Base-by-base conservation (phyloP, 2,113 vertebrate genomes). In the Oncorhynchus mykiss region DNA sequence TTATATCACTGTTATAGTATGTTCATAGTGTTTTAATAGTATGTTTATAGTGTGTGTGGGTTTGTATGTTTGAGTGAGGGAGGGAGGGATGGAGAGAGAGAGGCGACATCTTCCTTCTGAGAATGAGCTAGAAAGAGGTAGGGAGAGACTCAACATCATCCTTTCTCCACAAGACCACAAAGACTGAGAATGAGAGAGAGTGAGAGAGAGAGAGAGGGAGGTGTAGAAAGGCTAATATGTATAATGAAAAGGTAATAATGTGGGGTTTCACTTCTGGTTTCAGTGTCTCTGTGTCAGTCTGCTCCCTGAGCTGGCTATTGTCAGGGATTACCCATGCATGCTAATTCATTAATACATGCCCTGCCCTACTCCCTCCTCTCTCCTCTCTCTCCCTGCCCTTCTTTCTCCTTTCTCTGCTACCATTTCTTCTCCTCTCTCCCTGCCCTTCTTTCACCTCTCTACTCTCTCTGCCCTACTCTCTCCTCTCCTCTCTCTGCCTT, bases 241-340 rank as follows among this genome's bases (percentile, higher is more conserved):
- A 13, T 24, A 22, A 29, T 24, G 13, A 13, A 71, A 24, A 71
- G 69, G 88, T 90, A 92, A 90, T 92, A 85, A 90, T 91, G 90
- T 89, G 82, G 81, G 86, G 80, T 86, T 85, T 91, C 91, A 82
- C 86, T 84, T 84, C 89, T 90, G 75, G 85, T 90, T 91, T 91
- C 88, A 79, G 83, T 84, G 86, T 91, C 81, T 82, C 71, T 72
- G 82, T 76, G 75, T 39, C 34, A 39, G 34, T 91, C 85, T 83
- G 84, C 77, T 75, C 79, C 78, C 80, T 70, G 83, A 86, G 88
- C 59, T 73, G 87, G 90, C 90, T 88, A 88, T 87, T 88, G 89
- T 85, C 78, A 64, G 83, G 20, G 67, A 71, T 57, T 83, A 76
- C 78, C 70, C 79, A 78, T 88, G 91, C 88, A 89, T 90, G 77